Percentiles rank a stretch among this genome's conserved stretches.
phyloP scores from a whole-genome alignment of 2,888 invertebrate genomes.

The Entomobrya multifasciata region DNA sequence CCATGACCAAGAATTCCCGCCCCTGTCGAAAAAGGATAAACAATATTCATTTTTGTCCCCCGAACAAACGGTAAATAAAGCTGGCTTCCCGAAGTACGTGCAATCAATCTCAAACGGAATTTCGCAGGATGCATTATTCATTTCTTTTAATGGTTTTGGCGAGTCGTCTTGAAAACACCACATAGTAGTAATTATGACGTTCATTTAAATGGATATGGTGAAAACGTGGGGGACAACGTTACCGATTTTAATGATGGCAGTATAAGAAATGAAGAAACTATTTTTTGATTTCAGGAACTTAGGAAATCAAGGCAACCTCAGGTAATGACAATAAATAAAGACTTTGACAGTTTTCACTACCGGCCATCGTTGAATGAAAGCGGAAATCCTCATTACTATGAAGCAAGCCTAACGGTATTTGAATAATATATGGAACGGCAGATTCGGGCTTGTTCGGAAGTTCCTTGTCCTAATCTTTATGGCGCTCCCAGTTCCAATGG shows the following conservation, averaged over 20 bases:
- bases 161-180: not conserved
- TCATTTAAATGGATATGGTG: too few relatives aligned
- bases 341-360: constrained; percentile 82
- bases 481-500: constrained; percentile 13
- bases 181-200: too few relatives aligned
- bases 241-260: not conserved
- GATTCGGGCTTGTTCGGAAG: constrained; percentile 84
- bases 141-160: not conserved
- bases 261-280: not conserved
- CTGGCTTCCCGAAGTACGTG: not conserved
- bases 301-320: not conserved
- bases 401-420: constrained; percentile 91
- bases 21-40: constrained; percentile 95
- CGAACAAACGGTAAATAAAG: constrained; percentile 70
- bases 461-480: constrained; percentile 71
- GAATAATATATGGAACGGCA: constrained; percentile 91
- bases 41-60: constrained; percentile 90
- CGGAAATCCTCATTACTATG: constrained; percentile 93
- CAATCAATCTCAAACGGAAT: constrained; percentile 25
- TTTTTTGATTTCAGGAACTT: constrained; percentile 46
- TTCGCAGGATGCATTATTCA: not conserved
- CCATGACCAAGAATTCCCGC: constrained; percentile 91
- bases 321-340: not conserved
- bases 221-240: too few relatives aligned
- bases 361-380: constrained; percentile 88